Base-by-base conservation (phyloP, 2,797 vertebrate species). In the Pempheris klunzingeri region DNA sequence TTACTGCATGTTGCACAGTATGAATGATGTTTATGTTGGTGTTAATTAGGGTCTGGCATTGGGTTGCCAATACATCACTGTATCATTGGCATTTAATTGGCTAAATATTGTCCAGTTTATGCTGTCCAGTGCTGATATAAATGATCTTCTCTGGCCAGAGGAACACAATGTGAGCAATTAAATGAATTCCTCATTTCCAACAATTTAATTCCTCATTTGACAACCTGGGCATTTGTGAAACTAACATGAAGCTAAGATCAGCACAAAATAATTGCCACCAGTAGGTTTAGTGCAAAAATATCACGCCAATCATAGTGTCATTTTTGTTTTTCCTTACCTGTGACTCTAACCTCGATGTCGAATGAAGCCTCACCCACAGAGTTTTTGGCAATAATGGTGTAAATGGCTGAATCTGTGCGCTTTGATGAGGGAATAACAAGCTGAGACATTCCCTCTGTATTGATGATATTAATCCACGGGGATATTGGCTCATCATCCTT, bases 361-460 rank as follows among this genome's bases (percentile, higher is more conserved):
- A 96, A 95, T 3, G 90, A 80, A 30, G 93, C 92, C 67, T 95
- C 90, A 0, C 96, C 96, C 39, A 87, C 84, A 0, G 77, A 89
- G 5, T 94, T 94, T 88, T 92, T 95, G 66, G 97, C 92, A 71
- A 68, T 83, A 50, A 98, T 87, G 0, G 95, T 94, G 86, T 97
- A 98, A 83, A 91, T 83, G 44, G 96, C 96, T 0, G 95, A 92
- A 82, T 98, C 96, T 0, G 90, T 83, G 55, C 90, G 87, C 75
- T 96, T 95, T 1, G 96, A 96, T 6, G 86, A 87, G 13, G 93
- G 94, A 34, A 98, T 93, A 83, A 96, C 91, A 55, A 98, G 96
- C 79, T 95, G 96, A 28, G 94, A 95, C 74, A 90, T 85, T 57
- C 93, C 94, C 1, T 95, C 93, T 53, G 88, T 71, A 6, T 94